These are phyloP conservation scores for Noctilio leporinus DNA, from an alignment of 2,113 vertebrate genomes.

Conservation along the genomic window DNA sequence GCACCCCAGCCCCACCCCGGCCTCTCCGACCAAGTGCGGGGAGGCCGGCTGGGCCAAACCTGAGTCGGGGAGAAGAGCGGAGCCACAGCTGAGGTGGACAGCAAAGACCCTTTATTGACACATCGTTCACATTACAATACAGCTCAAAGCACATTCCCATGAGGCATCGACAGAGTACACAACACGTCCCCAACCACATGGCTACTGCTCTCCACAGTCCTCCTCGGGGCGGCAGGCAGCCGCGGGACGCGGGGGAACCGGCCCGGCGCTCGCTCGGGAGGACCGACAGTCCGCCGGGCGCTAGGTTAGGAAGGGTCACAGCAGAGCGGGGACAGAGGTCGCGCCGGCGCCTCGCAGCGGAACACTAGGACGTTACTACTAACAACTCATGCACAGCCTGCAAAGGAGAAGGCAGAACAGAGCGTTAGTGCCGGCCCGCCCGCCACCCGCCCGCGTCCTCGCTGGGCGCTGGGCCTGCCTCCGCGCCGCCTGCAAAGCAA, in stretches of 20 bases:
- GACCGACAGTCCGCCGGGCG: too few species aligned
- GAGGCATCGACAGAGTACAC: conserved; percentile 61
- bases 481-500: conserved; percentile 51
- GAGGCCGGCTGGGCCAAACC: rapidly evolving
- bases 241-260: too few species aligned
- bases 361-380: conserved; percentile 70
- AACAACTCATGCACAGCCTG: conserved; percentile 79
- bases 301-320: conserved; percentile 77
- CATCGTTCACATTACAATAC: conserved; percentile 31
- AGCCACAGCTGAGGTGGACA: too few species aligned
- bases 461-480: too few species aligned
- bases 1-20: too few species aligned
- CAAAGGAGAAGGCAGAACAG: conserved; percentile 69
- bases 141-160: conserved; percentile 45
- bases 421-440: neutral
- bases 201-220: conserved; percentile 73
- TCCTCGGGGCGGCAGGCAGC: neutral
- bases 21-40: too few species aligned
- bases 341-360: conserved; percentile 54
- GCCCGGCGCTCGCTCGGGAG: too few species aligned
- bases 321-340: conserved; percentile 69
- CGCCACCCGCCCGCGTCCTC: too few species aligned
- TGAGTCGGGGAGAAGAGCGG: neutral
- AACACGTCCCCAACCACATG: conserved; percentile 63
- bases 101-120: conserved; percentile 72